Percentiles rank a stretch among this genome's conserved stretches.
Conservation (phyloP, 2,888 invertebrate species). For the Hypomecis punctinalis region DNA sequence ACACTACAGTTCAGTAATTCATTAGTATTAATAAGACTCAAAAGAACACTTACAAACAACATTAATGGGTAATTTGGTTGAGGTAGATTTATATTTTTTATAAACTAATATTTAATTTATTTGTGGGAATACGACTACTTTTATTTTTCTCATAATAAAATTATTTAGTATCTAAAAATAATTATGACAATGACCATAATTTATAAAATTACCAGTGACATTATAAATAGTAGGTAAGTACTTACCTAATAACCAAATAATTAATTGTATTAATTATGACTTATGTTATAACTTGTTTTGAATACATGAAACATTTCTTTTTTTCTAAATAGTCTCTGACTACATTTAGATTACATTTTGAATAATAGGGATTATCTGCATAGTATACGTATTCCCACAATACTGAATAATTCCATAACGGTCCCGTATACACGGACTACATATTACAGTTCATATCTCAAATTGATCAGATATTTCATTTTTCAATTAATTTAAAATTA, state of each 20-base stretch:
- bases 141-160: too few relatives aligned
- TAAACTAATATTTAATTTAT: conserved; percentile 59
- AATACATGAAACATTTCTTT: too few relatives aligned
- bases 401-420: conserved; percentile 53
- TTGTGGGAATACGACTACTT: conserved; percentile 50
- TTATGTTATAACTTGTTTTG: background rate
- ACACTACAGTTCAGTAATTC: conserved; percentile 77
- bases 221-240: too few relatives aligned
- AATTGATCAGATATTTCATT: conserved; percentile 13
- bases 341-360: too few relatives aligned
- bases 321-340: too few relatives aligned
- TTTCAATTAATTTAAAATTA: conserved; percentile 50
- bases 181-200: too few relatives aligned
- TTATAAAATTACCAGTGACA: too few relatives aligned
- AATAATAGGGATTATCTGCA: too few relatives aligned
- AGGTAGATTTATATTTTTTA: conserved; percentile 78
- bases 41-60: conserved; percentile 82
- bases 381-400: conserved; percentile 59
- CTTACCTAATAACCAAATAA: too few relatives aligned
- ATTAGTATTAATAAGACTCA: conserved; percentile 81
- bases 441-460: conserved; percentile 9
- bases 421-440: conserved; percentile 14
- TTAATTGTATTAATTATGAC: background rate
- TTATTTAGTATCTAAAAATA: too few relatives aligned
- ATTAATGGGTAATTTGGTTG: conserved; percentile 83